Conservation (phyloP, 2,888 invertebrate genomes). For the Flexamia atlantica region DNA sequence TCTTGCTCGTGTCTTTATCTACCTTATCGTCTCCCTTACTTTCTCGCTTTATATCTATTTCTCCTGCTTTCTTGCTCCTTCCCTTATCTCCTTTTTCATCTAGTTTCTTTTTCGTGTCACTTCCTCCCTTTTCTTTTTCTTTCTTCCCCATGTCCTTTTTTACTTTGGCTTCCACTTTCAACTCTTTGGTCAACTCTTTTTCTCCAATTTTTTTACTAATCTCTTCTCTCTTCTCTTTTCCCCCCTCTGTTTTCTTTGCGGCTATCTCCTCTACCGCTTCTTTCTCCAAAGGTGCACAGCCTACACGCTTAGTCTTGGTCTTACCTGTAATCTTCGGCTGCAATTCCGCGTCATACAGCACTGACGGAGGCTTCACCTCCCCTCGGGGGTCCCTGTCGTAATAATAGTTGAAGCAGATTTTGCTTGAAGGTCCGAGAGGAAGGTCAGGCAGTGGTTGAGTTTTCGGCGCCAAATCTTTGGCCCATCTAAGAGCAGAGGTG, state of each 20-base stretch:
- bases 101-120: not conserved
- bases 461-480: conserved; percentile 8
- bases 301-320: not conserved
- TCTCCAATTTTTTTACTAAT: not conserved
- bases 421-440: conserved; percentile 20
- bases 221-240: not conserved
- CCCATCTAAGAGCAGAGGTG: not conserved
- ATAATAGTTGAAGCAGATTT: conserved; percentile 41
- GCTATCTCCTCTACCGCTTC: not conserved
- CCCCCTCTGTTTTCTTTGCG: not conserved
- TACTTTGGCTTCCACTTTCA: not conserved
- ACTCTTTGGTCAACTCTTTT: not conserved
- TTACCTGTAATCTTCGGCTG: not conserved
- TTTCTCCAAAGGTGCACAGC: not conserved
- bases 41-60: not conserved
- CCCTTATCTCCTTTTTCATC: not conserved
- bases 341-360: not conserved
- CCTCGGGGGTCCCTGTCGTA: conserved; percentile 18
- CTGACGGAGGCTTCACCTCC: not conserved
- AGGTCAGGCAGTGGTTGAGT: conserved; percentile 31
- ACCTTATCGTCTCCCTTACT: not conserved
- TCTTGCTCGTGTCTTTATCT: not conserved
- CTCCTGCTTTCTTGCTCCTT: not conserved
- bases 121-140: not conserved
- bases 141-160: not conserved